Percentiles rank a stretch among this genome's conserved stretches.
phyloP scores from a whole-genome alignment of 2,797 vertebrate species.

The Buceros bicornis region DNA sequence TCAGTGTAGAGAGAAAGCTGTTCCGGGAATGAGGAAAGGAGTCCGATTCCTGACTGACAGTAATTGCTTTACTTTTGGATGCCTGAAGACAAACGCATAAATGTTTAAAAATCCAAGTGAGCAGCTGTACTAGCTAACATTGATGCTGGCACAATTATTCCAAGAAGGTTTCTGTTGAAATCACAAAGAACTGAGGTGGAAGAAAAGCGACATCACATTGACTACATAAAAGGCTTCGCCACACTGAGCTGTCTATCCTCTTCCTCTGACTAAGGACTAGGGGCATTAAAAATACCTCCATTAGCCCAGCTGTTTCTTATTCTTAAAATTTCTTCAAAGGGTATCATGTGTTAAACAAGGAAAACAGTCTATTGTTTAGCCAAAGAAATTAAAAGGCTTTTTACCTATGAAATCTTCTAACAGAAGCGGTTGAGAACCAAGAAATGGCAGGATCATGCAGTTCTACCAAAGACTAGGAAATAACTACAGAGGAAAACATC shows the following conservation, averaged over 20 bases:
- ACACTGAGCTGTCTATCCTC: neutral
- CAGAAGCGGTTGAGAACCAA: neutral
- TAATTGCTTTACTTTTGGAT: slow-evolving; percentile 26
- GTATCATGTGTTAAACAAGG: neutral
- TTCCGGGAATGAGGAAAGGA: neutral
- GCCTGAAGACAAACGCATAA: slow-evolving; percentile 14
- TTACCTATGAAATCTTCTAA: neutral
- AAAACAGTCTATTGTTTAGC: neutral
- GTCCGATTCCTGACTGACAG: neutral
- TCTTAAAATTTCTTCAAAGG: neutral
- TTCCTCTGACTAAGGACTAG: neutral
- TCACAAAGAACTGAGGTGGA: neutral
- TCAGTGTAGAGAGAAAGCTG: neutral
- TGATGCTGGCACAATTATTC: neutral
- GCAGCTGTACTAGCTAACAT: neutral
- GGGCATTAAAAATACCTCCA: neutral
- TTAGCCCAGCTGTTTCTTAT: neutral
- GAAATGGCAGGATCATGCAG: neutral
- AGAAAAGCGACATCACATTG: neutral
- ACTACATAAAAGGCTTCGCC: neutral
- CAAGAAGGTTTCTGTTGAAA: neutral
- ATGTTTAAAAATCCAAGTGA: slow-evolving; percentile 4
- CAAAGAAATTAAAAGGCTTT: neutral
- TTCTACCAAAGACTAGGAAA: neutral
- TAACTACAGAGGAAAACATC: neutral